Base-by-base conservation (phyloP, 2,113 vertebrate genomes). In the Vulpes ferrilata region DNA sequence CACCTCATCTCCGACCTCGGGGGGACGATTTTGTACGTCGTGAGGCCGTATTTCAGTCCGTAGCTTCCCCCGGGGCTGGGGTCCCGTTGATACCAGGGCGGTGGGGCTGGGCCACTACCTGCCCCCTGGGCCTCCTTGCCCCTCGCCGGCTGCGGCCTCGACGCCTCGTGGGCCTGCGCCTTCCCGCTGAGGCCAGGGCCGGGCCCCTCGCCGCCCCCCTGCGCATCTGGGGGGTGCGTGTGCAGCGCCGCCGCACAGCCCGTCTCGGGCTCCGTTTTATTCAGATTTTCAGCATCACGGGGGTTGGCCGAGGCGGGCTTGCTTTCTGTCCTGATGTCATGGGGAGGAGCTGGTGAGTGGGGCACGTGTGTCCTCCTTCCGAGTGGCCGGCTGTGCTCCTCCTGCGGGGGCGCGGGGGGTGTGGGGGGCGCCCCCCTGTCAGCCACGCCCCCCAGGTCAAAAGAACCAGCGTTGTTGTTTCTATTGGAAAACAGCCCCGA, bases 1-100 rank as follows among this genome's bases (percentile, higher is more conserved):
- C 98, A 98, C 64, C 94, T 98, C 85, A 98, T 95, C 82, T 99
- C 97, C 0, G 99, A 99, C 94, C 99, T 99, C 3, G 99, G 99
- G 88, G 99, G 99, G 51, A 99, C 97, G 71, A 99, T 99, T 69
- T 99, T 99, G 96, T 99, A 99, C 0, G 99, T 99, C 30, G 99
- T 99, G 98, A 99, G 98, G 64, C 99, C 99, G 20, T 99, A 98
- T 92, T 99, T 99, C 32, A 99, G 99, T 43, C 99, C 98, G 0
- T 98, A 98, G 79, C 82, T 98, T 48, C 98, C 98, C 62, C 98
- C 99, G 94, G 98, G 98, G 89, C 98, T 96, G 16, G 99, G 99
- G 71, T 97, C 82, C 93, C 95, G 97, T 25, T 95, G 97, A 79
- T 51, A 96, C 98, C 98, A 98, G 0, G 92, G 88, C 0, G 96